A percentile compares a stretch with the other conserved stretches of the same genome.
phyloP scores from a whole-genome alignment of 2,113 vertebrate genomes.

The Microcebus ravelobensis region DNA sequence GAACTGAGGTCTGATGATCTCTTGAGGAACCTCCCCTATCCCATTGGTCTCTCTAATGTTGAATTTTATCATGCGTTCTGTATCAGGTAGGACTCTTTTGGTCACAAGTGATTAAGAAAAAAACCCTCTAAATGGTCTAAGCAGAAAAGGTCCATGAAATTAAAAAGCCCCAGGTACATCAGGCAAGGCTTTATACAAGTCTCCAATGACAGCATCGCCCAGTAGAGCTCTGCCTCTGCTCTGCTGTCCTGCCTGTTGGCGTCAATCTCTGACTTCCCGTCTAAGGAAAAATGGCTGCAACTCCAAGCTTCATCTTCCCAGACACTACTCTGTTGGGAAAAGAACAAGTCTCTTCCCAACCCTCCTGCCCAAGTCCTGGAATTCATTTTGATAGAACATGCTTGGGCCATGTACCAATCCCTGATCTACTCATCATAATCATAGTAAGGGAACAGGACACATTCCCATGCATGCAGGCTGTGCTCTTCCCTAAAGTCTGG shows the following conservation, averaged over 20 bases:
- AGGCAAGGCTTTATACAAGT: background rate
- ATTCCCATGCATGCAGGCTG: background rate
- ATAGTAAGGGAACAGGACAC: background rate
- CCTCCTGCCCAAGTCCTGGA: background rate
- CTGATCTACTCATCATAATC: background rate
- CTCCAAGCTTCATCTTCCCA: background rate
- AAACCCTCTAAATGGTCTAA: background rate
- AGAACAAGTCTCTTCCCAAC: background rate
- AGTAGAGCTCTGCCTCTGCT: background rate
- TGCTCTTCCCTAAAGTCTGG: background rate
- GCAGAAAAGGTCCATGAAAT: background rate
- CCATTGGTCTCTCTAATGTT: background rate
- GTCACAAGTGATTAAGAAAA: background rate
- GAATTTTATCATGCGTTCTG: background rate
- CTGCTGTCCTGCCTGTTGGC: background rate
- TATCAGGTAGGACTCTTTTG: background rate
- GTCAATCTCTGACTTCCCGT: background rate
- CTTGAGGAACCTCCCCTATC: background rate
- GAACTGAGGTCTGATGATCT: background rate
- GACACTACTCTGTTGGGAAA: background rate
- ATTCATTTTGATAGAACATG: background rate
- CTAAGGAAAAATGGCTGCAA: background rate
- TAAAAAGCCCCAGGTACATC: background rate
- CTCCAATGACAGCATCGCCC: background rate
- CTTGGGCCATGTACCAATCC: background rate